Evolutionary conservation across 2,888 invertebrate species (phyloP).

Genomic region (Cyrtodaria siliqua): DNA sequence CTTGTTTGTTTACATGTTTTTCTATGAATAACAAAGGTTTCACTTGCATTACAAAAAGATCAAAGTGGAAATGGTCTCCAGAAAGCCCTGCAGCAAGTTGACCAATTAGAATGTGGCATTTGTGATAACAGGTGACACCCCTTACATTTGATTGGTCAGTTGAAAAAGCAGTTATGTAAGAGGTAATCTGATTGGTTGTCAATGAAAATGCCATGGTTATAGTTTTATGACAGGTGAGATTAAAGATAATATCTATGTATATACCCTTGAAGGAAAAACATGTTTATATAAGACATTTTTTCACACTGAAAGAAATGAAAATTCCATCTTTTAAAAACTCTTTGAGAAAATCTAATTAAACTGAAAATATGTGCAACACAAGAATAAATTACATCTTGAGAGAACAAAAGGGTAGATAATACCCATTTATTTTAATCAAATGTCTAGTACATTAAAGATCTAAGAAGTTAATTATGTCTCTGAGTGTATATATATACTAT

Average conservation of each 20-base stretch:
- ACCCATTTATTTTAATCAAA: no score
- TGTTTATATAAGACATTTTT: no score
- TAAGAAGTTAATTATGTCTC: no score
- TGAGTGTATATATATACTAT: no score
- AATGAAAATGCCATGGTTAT: no score
- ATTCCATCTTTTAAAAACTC: no score
- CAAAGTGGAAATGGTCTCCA: slow-evolving; percentile 3
- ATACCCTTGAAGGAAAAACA: not conserved
- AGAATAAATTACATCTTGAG: no score
- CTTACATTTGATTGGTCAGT: slow-evolving; percentile 33
- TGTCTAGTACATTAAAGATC: no score
- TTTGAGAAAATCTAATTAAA: no score
- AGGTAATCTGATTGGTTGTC: slow-evolving; percentile 3
- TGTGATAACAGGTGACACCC: slow-evolving; percentile 34
- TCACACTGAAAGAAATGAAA: no score
- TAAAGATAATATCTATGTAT: slow-evolving; percentile 7
- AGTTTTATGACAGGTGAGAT: not conserved
- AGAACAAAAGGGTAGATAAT: no score
- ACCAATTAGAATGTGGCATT: slow-evolving; percentile 40
- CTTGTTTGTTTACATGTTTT: slow-evolving; percentile 27
- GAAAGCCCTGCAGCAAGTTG: slow-evolving; percentile 30
- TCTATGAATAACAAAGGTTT: not conserved
- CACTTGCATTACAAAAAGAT: slow-evolving; percentile 7
- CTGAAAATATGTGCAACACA: no score
- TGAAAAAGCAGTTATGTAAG: slow-evolving; percentile 21